Percentiles rank a stretch among this genome's conserved stretches.
phyloP scores from a whole-genome alignment of 1,140 invertebrate species.

The Drosophila pseudoananassae region DNA sequence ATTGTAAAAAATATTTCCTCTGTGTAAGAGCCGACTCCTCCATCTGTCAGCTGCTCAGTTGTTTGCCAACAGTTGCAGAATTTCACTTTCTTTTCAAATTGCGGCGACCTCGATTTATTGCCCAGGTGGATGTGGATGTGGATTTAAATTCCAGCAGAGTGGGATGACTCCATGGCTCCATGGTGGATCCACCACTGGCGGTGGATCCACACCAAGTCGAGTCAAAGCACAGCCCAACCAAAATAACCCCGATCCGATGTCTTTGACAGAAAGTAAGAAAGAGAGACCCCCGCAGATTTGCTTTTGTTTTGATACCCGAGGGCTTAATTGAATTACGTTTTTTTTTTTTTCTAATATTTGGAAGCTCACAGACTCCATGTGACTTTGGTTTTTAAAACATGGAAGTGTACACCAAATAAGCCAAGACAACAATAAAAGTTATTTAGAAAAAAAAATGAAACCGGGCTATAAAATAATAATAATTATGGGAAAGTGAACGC shows the following conservation, averaged over 20 bases:
- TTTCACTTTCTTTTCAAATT: slow-evolving; percentile 82
- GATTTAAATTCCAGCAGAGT: slow-evolving; percentile 31
- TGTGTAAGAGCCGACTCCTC: slow-evolving; percentile 39
- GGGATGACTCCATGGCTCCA: slow-evolving; percentile 8
- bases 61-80: slow-evolving; percentile 70
- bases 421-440: not conserved
- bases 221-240: too few species aligned
- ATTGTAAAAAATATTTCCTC: not conserved
- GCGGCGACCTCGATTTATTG: slow-evolving; percentile 73
- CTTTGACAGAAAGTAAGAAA: too few species aligned
- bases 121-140: slow-evolving; percentile 50
- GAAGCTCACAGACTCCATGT: slow-evolving; percentile 1
- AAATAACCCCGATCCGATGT: not conserved
- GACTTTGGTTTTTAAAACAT: slow-evolving; percentile 11
- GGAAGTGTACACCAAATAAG: slow-evolving; percentile 29
- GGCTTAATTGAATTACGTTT: slow-evolving; percentile 79
- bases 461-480: slow-evolving; percentile 48
- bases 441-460: slow-evolving; percentile 10
- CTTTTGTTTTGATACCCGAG: slow-evolving; percentile 62
- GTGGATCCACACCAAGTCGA: too few species aligned
- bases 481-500: slow-evolving; percentile 77
- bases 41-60: slow-evolving; percentile 62
- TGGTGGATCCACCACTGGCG: not conserved
- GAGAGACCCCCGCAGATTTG: slow-evolving; percentile 51
- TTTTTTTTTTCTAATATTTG: not conserved